A percentile compares a stretch with the other conserved stretches of the same genome.
Conservation (phyloP, 2,888 invertebrate genomes). For the Altica lythri region DNA sequence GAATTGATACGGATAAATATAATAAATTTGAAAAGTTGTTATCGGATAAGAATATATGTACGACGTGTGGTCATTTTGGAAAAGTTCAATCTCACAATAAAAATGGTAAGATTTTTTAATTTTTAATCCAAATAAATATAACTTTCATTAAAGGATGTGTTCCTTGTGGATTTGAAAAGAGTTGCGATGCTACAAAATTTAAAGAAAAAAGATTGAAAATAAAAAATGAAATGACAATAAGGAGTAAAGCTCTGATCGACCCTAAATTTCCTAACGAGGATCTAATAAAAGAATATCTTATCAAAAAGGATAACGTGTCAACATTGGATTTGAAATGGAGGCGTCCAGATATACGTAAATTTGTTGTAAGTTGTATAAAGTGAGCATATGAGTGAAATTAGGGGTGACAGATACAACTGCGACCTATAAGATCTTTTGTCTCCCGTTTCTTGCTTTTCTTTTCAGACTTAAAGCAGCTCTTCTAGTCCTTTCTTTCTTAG, state of each 20-base stretch:
- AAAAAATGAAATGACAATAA: conserved; percentile 70
- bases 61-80: conserved; percentile 74
- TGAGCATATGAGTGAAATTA: too few species aligned
- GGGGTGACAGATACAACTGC: too few species aligned
- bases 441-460: too few species aligned
- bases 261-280: conserved; percentile 72
- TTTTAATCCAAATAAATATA: not conserved
- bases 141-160: conserved; percentile 61
- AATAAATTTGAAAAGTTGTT: conserved; percentile 61
- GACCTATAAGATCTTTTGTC: too few species aligned
- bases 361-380: conserved; percentile 63
- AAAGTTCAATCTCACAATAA: conserved; percentile 64
- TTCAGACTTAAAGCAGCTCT: too few species aligned
- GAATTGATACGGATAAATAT: conserved; percentile 61
- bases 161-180: conserved; percentile 64
- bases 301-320: conserved; percentile 61
- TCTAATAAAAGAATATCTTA: conserved; percentile 74
- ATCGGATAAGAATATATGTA: conserved; percentile 66
- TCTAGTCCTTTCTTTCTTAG: too few species aligned
- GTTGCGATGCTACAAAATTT: conserved; percentile 64
- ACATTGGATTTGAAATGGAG: conserved; percentile 64
- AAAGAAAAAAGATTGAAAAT: conserved; percentile 68
- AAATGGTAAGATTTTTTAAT: conserved; percentile 48
- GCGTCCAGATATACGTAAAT: conserved; percentile 70
- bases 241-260: conserved; percentile 69